A percentile compares a stretch with the other conserved stretches of the same genome.
Conservation (phyloP, 2,888 invertebrate species). For the Panopea generosa region DNA sequence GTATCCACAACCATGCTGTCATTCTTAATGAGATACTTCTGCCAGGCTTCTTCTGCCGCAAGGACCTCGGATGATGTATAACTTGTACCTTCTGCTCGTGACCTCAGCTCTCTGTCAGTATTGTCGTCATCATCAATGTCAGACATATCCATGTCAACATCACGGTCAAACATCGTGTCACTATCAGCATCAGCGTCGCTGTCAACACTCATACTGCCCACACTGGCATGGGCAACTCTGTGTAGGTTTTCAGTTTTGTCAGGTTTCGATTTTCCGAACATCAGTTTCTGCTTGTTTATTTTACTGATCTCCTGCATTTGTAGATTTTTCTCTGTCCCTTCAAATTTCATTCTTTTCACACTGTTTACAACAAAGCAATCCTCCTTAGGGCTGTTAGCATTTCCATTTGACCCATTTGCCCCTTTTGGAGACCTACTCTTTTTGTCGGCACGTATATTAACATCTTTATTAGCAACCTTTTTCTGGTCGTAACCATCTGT, state of each 20-base stretch:
- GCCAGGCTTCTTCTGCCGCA: constrained; percentile 88
- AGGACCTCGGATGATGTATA: constrained; percentile 65
- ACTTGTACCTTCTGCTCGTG: constrained; percentile 36
- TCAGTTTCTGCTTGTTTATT: constrained; percentile 71
- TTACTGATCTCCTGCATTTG: constrained; percentile 80
- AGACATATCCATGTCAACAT: constrained; percentile 64
- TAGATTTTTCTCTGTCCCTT: constrained; percentile 81
- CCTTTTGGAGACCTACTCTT: constrained; percentile 64
- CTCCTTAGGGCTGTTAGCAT: constrained; percentile 50
- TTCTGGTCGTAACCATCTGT: constrained; percentile 51
- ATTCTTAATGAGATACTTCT: constrained; percentile 87
- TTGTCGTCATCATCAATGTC: constrained; percentile 65
- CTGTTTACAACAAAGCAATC: constrained; percentile 65
- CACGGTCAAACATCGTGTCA: constrained; percentile 39
- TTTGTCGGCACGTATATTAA: constrained; percentile 84
- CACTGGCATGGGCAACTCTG: neutral
- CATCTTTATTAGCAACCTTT: constrained; percentile 86
- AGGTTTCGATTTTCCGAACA: constrained; percentile 24
- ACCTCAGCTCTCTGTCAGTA: constrained; percentile 9
- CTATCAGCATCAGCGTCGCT: constrained; percentile 55
- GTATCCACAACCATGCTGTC: constrained; percentile 88
- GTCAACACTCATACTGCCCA: neutral
- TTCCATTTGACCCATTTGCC: constrained; percentile 36
- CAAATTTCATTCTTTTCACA: constrained; percentile 81
- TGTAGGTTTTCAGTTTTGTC: neutral